Evolutionary conservation across 2,888 invertebrate species (phyloP), one percentile per base, ranked within the genome.

Genomic region (Drosophila diplacantha): DNA sequence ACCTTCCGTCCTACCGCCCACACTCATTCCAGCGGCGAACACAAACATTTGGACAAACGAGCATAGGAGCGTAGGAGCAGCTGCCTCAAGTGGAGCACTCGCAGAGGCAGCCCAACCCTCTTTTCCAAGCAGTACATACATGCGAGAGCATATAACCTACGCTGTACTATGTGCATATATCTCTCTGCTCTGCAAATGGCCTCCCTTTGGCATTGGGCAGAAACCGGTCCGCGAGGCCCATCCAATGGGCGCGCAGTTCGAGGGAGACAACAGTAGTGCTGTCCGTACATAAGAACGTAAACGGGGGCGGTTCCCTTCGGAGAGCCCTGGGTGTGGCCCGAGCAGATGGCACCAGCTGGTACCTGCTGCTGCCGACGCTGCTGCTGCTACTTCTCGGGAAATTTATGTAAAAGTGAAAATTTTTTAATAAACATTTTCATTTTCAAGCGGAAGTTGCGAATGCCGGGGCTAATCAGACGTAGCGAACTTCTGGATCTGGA

Each of bases 371-470:
- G 49, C 60, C 38, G 60, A 22, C 47, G 54, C 55, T 39, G 56
- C 57, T 55, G 43, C 55, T 52, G 9, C 20, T n/a, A 26, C 51
- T 26, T 53, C 53, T 57, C 31, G 29, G 18, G 0, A 35, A 60
- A 81, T 79, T 70, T 80, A 81, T 80, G 80, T 73, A 77, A 75
- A 81, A 80, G 77, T 75, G 77, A 72, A 80, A 75, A 81, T 72
- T 81, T 61, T 81, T 74, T 77, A 77, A 81, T 80, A 81, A 75
- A 81, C 77, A 80, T 81, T 81, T 76, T 73, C 73, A 74, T 75
- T 74, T 79, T 72, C 69, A 46, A 58, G 55, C 79, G 76, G 79
- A 76, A 74, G 70, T 69, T 71, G 49, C 70, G 60, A 43, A 31
- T 43, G 47, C 61, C 62, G 54, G 65, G 56, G 56, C 76, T 72